Base-by-base conservation (phyloP, 2,888 invertebrate genomes). In the Eupithecia abbreviata region DNA sequence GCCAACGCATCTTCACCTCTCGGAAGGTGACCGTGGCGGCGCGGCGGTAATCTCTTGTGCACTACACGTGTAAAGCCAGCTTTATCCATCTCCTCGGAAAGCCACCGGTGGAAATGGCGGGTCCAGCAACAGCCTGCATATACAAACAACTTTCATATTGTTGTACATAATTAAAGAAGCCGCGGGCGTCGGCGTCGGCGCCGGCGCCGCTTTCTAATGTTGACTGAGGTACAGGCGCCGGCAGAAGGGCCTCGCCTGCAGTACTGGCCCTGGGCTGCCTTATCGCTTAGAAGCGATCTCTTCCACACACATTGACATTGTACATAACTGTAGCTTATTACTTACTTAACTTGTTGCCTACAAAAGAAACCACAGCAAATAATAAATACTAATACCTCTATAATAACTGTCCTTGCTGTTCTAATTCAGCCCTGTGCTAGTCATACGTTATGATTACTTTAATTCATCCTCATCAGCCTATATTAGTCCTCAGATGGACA, bases 111-210 rank as follows among this genome's bases (percentile, higher is more conserved):
- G 66, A 66, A 42, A 66, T 42, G 66, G 66, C 42, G 4, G 65
- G 41, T 3, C 41, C n/a, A 43, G 43, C 67, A 15, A 7, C 45
- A 45, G 69, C 7, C 18, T 47, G 30, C 45, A 47, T n/a, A 43
- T n/a, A 43, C 83, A 81, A 81, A 87, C 87, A 85, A 86, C 87
- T 88, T 88, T 87, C 88, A 86, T 87, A 85, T 82, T 82, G 78
- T 76, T 78, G 80, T 79, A 80, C 79, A 80, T 82, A 82, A 80
- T 81, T 81, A 81, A 77, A 75, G 73, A 73, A 66, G 45, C 42
- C n/a, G 62, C 62, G 30, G 73, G 71, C 73, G 76, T 73, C 78
- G 77, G 78, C 82, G 78, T 77, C 78, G 68, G 72, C 85, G 91
- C 66, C 92, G 49, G 51, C 51, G 51, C 13, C 73, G 47, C 65